Evolutionary conservation across 2,113 vertebrate genomes (phyloP).

Genomic region (Canis aureus): DNA sequence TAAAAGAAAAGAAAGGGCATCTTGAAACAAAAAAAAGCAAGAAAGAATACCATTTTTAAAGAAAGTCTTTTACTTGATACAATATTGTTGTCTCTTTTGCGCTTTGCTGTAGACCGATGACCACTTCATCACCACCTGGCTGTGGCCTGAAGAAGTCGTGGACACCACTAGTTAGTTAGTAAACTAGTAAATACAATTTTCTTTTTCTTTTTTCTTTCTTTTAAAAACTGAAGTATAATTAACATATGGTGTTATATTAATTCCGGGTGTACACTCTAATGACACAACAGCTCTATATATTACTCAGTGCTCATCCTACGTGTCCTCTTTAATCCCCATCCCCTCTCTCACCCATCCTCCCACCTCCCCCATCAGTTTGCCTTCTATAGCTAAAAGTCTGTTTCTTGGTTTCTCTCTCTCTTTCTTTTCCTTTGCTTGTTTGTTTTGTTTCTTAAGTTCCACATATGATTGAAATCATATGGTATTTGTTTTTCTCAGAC

Average conservation of each 20-base stretch:
- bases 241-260: neutral
- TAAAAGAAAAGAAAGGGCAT: slow-evolving; percentile 1
- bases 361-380: neutral
- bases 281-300: neutral
- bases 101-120: neutral
- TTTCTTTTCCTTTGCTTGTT: neutral
- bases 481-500: neutral
- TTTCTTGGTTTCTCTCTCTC: neutral
- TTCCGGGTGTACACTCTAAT: neutral
- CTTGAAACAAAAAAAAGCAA: neutral
- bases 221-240: neutral
- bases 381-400: neutral
- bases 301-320: neutral
- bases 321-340: neutral
- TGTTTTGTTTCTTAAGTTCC: neutral
- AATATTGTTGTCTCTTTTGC: neutral
- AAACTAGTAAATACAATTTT: neutral
- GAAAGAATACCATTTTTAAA: neutral
- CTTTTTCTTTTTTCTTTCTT: neutral
- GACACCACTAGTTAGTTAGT: neutral
- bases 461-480: neutral
- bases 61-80: neutral
- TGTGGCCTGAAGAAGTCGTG: neutral
- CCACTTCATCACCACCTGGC: neutral
- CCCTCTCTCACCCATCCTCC: neutral